Evolutionary conservation across 2,888 invertebrate species (phyloP), one percentile per base, ranked within the genome.

Genomic region (Trissoscelio sp.): DNA sequence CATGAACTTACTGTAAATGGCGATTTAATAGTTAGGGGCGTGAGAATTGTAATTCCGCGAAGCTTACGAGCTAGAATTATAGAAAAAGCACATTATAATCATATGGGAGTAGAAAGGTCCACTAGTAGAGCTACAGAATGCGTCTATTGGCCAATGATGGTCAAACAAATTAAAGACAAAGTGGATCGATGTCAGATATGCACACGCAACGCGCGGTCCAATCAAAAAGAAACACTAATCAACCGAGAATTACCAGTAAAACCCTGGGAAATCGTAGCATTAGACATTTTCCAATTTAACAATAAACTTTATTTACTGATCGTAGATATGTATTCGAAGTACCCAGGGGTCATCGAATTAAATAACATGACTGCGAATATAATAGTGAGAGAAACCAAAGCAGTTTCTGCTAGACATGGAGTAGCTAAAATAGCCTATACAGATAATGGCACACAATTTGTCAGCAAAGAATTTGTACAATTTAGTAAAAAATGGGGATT

Each of bases 81-180:
- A 24, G 46, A 81, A 5, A 77, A 67, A 64, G 70, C 87, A 37
- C 86, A 88, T 58, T 86, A 85, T 73, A 74, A 82, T 2, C 87
- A 88, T 66, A 62, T 85, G 58, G 85, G 86, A 0, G 80, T 83
- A 20, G 85, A 84, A 58, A 84, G 84, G 69, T 84, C 83, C 67
- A 80, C 84, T 44, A 82, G 46, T 24, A 72, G 82, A 20, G 85
- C 87, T 0, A 74, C 81, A 53, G 79, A 83, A 51, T 77, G 74
- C 55, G n/a, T 86, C 14, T 87, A 81, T 57, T 87, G 87, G 86
- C 83, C 85, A 31, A 48, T 53, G 5, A 86, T 87, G 83, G 79
- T 55, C 11, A 83, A 83, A 73, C 70, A 83, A 81, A 83, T 86
- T 11, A 83, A 81, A 73, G 75, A 85, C 66, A 62, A 79, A 80